Base-by-base conservation (phyloP, 2,888 invertebrate genomes). In the Mesorhabditis belari region DNA sequence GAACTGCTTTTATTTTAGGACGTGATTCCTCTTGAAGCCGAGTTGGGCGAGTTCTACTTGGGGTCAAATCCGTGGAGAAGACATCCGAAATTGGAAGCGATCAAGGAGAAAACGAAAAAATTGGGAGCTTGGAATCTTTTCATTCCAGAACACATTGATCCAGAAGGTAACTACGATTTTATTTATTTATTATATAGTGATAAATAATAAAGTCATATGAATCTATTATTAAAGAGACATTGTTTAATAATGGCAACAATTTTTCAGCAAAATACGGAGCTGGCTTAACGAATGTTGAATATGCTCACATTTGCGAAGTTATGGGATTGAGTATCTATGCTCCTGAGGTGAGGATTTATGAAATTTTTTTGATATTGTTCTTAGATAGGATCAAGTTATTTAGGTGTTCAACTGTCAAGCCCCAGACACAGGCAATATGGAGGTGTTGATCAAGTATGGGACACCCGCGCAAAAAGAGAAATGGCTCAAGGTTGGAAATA, bases 381-480 rank as follows among this genome's bases (percentile, higher is more conserved):
- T n/a, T n/a, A n/a, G n/a, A n/a, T n/a, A n/a, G n/a, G n/a, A n/a
- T n/a, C n/a, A n/a, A n/a, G 27, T 26, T 9, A n/a, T 19, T 49
- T 27, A 83, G 82, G 76, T 82, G 44, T 84, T 84, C 74, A 84
- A 84, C 76, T 84, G 84, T 67, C 80, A 79, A 56, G 83, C 84
- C 17, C 84, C 84, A 3, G 84, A 84, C 69, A 84, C 84, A 5
- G 84, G 84, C 52, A 84, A 84, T 71, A 84, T 84, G 83, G 84
- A 84, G 69, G 83, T 83, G 12, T 69, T 84, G 25, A 80, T 84
- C 21, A 81, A 81, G 58, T 84, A 84, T 69, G 84, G 83, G 26
- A 81, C 74, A 9, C 80, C 79, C 49, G 79, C 81, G 63, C 83
- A 83, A 71, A 82, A 84, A 73, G 53, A 63, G 29, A 63, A 69